phyloP scores from a whole-genome alignment of 2,113 vertebrate genomes.

The Xiphorhynchus elegans region DNA sequence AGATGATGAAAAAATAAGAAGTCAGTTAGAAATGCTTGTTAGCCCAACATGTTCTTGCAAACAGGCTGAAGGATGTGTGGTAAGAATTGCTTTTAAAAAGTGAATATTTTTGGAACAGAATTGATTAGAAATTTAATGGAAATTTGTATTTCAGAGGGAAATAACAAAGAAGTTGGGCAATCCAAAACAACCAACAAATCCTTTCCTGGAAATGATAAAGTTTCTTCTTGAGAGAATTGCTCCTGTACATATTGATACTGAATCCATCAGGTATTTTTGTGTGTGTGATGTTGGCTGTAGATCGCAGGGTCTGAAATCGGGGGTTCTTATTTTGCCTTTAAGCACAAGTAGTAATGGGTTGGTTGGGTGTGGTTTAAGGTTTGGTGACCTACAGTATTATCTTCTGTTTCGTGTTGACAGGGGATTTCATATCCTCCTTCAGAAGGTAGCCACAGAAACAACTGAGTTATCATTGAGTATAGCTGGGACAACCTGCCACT shows the following conservation, averaged over 20 bases:
- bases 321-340: not conserved
- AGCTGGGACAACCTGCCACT: not conserved
- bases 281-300: not conserved
- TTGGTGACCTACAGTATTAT: not conserved
- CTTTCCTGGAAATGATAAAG: constrained; percentile 91
- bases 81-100: constrained; percentile 62
- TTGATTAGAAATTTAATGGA: constrained; percentile 22
- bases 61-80: constrained; percentile 87
- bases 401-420: not conserved
- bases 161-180: constrained; percentile 86
- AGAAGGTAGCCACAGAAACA: not conserved
- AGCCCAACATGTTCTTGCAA: constrained; percentile 84
- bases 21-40: constrained; percentile 84
- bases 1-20: constrained; percentile 93
- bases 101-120: not conserved
- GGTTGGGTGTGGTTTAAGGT: not conserved
- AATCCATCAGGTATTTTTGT: constrained; percentile 82
- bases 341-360: not conserved
- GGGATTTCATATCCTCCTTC: not conserved
- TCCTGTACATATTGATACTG: constrained; percentile 85
- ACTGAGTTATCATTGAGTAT: not conserved
- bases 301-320: not conserved
- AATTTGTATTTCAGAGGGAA: constrained; percentile 80
- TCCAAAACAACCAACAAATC: constrained; percentile 87
- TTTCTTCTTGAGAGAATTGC: constrained; percentile 89